Conservation (phyloP, 2,113 vertebrate genomes). For the Hippocampus barbouri region DNA sequence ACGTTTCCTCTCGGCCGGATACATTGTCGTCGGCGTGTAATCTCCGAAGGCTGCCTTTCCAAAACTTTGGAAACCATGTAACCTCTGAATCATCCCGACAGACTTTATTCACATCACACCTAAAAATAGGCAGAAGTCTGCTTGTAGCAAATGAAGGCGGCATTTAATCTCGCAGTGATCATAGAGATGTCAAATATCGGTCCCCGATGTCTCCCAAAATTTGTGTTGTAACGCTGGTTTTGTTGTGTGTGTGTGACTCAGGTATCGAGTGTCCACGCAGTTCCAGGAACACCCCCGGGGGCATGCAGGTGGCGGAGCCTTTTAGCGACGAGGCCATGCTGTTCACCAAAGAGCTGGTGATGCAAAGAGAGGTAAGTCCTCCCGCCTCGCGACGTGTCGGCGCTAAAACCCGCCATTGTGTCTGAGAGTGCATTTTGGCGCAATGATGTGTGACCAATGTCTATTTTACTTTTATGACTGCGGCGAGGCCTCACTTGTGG, state of each 20-base stretch:
- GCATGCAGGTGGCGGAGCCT: constrained; percentile 86
- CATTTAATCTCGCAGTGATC: neutral
- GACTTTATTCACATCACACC: neutral
- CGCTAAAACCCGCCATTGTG: neutral
- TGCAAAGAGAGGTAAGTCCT: constrained; percentile 88
- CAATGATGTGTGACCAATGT: constrained; percentile 14
- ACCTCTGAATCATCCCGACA: neutral
- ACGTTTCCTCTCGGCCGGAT: neutral
- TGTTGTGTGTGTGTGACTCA: constrained; percentile 57
- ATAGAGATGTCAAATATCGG: neutral
- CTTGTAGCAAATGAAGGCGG: too few relatives aligned
- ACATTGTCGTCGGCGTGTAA: neutral
- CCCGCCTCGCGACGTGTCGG: too few relatives aligned
- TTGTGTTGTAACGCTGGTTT: constrained; percentile 1
- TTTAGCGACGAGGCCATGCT: constrained; percentile 92
- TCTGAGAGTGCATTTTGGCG: constrained; percentile 13
- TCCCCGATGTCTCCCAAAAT: neutral
- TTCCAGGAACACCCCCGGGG: constrained; percentile 82
- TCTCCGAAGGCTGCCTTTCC: neutral
- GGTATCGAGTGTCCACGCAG: constrained; percentile 95
- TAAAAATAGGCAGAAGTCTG: neutral
- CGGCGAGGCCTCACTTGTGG: neutral
- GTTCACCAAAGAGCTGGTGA: constrained; percentile 95
- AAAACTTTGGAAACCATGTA: neutral
- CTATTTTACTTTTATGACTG: neutral